Evolutionary conservation across 2,797 vertebrate species (phyloP).

Genomic region (Sebastes wilsoni): DNA sequence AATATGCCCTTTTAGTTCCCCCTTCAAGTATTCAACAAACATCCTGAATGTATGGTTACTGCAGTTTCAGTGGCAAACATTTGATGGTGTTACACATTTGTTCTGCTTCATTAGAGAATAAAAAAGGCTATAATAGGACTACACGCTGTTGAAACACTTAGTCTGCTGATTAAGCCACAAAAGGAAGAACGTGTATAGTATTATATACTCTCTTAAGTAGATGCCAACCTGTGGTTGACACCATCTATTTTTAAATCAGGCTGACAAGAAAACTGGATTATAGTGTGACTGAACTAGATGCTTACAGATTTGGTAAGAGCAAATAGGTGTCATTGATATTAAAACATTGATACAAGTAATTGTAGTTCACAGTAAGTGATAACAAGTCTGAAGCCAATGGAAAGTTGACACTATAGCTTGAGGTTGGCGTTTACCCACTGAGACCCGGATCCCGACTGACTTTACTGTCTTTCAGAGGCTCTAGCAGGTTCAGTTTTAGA

Average conservation of each 20-base stretch:
- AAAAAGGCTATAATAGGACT: neutral
- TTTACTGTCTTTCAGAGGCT: too few species aligned
- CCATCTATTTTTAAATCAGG: neutral
- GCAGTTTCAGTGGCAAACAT: neutral
- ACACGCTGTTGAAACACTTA: neutral
- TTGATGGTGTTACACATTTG: neutral
- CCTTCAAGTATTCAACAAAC: conserved; percentile 16
- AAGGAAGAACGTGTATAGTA: neutral
- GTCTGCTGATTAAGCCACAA: neutral
- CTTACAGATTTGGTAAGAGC: neutral
- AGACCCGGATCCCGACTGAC: too few species aligned
- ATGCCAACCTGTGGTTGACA: neutral
- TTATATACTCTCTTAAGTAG: neutral
- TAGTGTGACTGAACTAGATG: neutral
- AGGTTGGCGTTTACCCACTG: fast-evolving
- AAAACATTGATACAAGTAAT: neutral
- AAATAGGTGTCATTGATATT: neutral
- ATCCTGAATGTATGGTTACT: neutral
- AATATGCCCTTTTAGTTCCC: neutral
- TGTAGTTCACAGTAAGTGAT: neutral
- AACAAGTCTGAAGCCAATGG: neutral
- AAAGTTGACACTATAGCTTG: neutral
- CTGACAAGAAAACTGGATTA: neutral
- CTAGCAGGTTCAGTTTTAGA: too few species aligned
- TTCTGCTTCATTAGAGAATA: conserved; percentile 1